Conservation (phyloP, 2,888 invertebrate species). For the Bellardia bayeri region DNA sequence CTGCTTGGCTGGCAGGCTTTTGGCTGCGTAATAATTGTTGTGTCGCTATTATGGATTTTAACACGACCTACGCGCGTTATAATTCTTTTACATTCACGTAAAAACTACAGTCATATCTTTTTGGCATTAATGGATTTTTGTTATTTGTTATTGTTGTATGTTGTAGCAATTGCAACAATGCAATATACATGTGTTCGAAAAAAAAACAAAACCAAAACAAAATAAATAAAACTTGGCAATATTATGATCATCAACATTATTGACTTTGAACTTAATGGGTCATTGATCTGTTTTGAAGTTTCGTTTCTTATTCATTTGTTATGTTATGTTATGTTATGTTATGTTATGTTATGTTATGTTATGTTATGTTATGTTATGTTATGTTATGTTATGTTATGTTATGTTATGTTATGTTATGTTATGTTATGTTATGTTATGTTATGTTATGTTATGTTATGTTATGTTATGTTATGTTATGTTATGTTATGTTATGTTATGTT, state of each 20-base stretch:
- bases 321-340: slow-evolving; percentile 9
- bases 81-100: slow-evolving; percentile 55
- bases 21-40: slow-evolving; percentile 63
- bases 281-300: slow-evolving; percentile 58
- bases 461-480: slow-evolving; percentile 4
- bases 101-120: slow-evolving; percentile 60
- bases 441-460: slow-evolving; percentile 15
- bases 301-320: slow-evolving; percentile 10
- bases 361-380: slow-evolving; percentile 17
- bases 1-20: slow-evolving; percentile 23
- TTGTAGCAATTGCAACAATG: slow-evolving; percentile 55
- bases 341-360: slow-evolving; percentile 4
- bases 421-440: slow-evolving; percentile 17
- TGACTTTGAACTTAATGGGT: slow-evolving; percentile 60
- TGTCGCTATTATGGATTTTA: slow-evolving; percentile 64
- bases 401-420: slow-evolving; percentile 4
- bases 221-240: slow-evolving; percentile 44
- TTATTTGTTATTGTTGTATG: slow-evolving; percentile 17
- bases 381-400: slow-evolving; percentile 15
- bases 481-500: slow-evolving; percentile 17
- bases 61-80: slow-evolving; percentile 69
- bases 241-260: slow-evolving; percentile 56
- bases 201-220: slow-evolving; percentile 25
- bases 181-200: slow-evolving; percentile 28
- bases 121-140: slow-evolving; percentile 60